Evolutionary conservation across 2,888 invertebrate species (phyloP).

Genomic region (Chloromyia formosa): DNA sequence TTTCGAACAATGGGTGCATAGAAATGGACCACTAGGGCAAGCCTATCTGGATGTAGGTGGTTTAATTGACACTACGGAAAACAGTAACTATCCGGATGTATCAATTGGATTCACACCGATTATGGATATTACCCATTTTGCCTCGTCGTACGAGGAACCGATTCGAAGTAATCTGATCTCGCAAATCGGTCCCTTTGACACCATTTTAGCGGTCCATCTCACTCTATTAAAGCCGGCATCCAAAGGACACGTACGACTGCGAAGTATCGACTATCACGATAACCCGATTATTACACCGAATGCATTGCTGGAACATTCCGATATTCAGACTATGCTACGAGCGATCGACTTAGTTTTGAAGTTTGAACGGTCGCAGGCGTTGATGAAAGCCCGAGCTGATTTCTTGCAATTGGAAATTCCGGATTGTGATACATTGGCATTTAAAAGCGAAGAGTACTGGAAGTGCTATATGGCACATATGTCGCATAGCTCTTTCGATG

Average conservation of each 20-base stretch:
- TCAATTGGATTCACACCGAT: constrained; percentile 60
- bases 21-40: constrained; percentile 55
- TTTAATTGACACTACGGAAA: constrained; percentile 64
- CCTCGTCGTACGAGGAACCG: not conserved
- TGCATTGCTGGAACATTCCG: constrained; percentile 69
- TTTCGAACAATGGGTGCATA: constrained; percentile 61
- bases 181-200: not conserved
- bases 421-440: constrained; percentile 49
- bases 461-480: constrained; percentile 66
- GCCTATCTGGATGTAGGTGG: constrained; percentile 62
- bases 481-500: constrained; percentile 69
- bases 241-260: constrained; percentile 67
- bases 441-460: constrained; percentile 64
- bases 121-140: constrained; percentile 52
- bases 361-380: constrained; percentile 62
- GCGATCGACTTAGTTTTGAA: constrained; percentile 61
- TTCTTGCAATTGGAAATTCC: constrained; percentile 66
- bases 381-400: constrained; percentile 61
- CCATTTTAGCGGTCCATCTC: constrained; percentile 61
- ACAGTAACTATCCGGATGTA: constrained; percentile 65
- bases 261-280: constrained; percentile 67
- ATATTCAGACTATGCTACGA: constrained; percentile 65
- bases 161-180: not conserved
- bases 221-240: constrained; percentile 66
- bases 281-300: constrained; percentile 71